phyloP scores from a whole-genome alignment of 1,140 invertebrate species.

The Scaptomyza pallida region DNA sequence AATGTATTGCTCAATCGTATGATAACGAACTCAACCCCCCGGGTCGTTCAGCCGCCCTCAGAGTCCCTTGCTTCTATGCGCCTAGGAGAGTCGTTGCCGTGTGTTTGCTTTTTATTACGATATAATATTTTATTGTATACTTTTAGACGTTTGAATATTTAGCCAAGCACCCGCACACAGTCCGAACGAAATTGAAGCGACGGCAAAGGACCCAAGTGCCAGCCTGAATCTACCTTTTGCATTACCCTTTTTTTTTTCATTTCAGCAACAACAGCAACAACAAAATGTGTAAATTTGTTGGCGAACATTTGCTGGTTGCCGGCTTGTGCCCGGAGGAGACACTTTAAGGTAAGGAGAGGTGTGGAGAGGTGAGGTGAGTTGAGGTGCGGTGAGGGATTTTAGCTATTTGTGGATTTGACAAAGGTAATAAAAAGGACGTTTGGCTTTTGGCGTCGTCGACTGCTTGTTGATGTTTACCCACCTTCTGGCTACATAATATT shows the following conservation, averaged over 20 bases:
- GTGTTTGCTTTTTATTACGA: slow-evolving; percentile 75
- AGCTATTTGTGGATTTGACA: slow-evolving; percentile 81
- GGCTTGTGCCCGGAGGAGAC: slow-evolving; percentile 48
- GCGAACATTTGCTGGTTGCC: slow-evolving; percentile 52
- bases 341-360: slow-evolving; percentile 9
- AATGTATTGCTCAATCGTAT: slow-evolving; percentile 73
- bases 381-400: slow-evolving; percentile 56
- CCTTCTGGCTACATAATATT: slow-evolving; percentile 40
- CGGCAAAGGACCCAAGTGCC: slow-evolving; percentile 30
- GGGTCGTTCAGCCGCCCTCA: not conserved
- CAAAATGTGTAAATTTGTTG: slow-evolving; percentile 78
- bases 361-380: not conserved
- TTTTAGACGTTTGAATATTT: slow-evolving; percentile 73
- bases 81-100: slow-evolving; percentile 35
- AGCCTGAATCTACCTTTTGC: slow-evolving; percentile 31
- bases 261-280: slow-evolving; percentile 14
- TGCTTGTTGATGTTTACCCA: slow-evolving; percentile 63
- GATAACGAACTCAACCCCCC: slow-evolving; percentile 38
- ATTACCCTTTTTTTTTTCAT: slow-evolving; percentile 39
- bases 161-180: slow-evolving; percentile 15
- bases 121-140: slow-evolving; percentile 80
- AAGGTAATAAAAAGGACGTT: slow-evolving; percentile 78
- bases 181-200: slow-evolving; percentile 44
- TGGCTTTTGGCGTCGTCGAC: slow-evolving; percentile 65
- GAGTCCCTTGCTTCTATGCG: not conserved